These are phyloP conservation scores for Smithornis capensis DNA, from an alignment of 2,113 vertebrate genomes.

Conservation along the genomic window DNA sequence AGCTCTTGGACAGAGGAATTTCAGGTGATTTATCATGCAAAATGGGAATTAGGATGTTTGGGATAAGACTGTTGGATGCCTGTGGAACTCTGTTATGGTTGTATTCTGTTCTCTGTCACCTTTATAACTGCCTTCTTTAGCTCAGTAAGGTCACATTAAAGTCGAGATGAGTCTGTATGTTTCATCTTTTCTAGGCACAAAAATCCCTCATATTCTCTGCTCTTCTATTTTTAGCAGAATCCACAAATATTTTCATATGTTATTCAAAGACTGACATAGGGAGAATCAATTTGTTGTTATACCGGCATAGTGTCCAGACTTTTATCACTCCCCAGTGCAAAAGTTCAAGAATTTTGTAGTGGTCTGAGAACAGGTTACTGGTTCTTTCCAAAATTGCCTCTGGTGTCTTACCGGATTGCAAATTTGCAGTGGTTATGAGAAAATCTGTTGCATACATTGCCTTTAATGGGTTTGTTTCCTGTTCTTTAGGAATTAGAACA, in stretches of 20 bases:
- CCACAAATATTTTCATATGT: neutral
- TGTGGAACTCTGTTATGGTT: neutral
- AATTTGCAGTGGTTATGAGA: neutral
- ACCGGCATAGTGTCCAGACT: fast-evolving
- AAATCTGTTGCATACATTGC: neutral
- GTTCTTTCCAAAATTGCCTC: neutral
- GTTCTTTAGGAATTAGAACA: neutral
- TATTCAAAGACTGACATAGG: neutral
- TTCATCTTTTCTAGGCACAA: neutral
- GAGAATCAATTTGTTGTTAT: neutral
- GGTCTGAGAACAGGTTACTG: neutral
- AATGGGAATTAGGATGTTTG: neutral
- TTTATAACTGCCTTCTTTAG: neutral
- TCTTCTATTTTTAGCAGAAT: neutral
- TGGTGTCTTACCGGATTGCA: neutral
- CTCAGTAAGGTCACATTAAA: neutral
- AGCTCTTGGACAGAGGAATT: neutral
- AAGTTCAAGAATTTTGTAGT: neutral
- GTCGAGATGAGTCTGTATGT: neutral
- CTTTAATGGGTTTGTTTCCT: neutral
- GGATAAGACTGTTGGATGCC: neutral
- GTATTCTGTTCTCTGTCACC: neutral
- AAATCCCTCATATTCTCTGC: neutral
- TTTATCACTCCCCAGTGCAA: neutral
- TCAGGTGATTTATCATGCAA: neutral